Percentiles rank a stretch among this genome's conserved stretches.
Evolutionary conservation across 2,113 vertebrate genomes (phyloP).

Genomic region (Macrotis lagotis): DNA sequence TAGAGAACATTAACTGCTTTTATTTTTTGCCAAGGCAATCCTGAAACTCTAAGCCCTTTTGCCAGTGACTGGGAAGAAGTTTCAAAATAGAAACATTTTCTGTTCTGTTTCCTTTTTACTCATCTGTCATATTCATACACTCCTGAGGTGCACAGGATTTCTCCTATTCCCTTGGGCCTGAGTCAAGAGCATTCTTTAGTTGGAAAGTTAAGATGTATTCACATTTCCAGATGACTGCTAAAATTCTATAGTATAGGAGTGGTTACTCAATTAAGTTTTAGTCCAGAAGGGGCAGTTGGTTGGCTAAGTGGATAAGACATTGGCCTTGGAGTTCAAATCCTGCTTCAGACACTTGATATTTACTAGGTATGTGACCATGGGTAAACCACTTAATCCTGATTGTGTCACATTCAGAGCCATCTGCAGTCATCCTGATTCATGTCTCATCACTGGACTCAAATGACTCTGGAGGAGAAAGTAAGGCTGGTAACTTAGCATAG

Average conservation of each 20-base stretch:
- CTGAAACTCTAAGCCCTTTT: neutral
- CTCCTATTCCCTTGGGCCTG: neutral
- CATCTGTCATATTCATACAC: neutral
- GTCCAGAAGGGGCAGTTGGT: no score
- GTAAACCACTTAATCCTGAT: no score
- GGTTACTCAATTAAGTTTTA: neutral
- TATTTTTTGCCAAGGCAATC: neutral
- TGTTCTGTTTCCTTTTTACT: neutral
- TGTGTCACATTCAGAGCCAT: no score
- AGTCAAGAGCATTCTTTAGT: neutral
- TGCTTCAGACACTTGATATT: no score
- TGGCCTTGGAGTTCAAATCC: no score
- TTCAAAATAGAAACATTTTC: neutral
- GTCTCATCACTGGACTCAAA: no score
- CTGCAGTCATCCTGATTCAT: no score
- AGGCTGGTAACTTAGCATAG: no score
- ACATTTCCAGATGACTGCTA: neutral
- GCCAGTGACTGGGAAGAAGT: neutral
- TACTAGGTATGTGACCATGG: no score
- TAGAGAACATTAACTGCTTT: neutral
- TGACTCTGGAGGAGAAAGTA: no score
- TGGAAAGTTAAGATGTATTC: neutral
- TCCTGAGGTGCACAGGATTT: neutral
- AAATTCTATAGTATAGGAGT: no score
- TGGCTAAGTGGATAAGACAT: no score